Evolutionary conservation across 2,888 invertebrate species (phyloP).

Genomic region (Pristionchus arcanus): DNA sequence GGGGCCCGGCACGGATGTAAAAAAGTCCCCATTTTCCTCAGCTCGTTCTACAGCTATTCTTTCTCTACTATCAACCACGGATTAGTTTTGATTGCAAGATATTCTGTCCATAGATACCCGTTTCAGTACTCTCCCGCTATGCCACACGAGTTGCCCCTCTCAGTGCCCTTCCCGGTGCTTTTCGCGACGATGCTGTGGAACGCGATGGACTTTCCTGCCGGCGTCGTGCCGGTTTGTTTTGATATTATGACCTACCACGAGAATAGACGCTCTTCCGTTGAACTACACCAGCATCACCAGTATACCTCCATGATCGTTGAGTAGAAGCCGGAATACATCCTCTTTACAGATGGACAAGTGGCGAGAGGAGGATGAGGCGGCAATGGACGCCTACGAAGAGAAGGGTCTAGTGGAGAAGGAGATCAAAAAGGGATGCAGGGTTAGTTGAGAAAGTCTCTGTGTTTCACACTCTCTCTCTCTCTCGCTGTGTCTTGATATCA

Average conservation of each 20-base stretch:
- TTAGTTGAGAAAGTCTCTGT: not conserved
- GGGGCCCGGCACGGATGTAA: too few species aligned
- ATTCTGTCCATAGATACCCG: too few species aligned
- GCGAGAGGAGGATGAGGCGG: not conserved
- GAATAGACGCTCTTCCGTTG: not conserved
- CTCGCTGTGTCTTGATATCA: too few species aligned
- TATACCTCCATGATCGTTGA: too few species aligned
- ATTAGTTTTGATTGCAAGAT: too few species aligned
- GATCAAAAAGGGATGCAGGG: constrained; percentile 12
- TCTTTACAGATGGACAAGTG: not conserved
- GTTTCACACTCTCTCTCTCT: not conserved
- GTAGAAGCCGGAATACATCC: too few species aligned
- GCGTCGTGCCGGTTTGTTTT: not conserved
- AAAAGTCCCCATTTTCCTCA: too few species aligned
- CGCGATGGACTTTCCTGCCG: not conserved
- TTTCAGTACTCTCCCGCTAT: not conserved
- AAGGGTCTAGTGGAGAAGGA: constrained; percentile 23
- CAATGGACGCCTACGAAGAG: not conserved
- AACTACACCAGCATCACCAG: too few species aligned
- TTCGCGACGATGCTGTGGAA: not conserved
- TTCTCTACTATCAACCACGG: too few species aligned
- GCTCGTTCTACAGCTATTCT: too few species aligned
- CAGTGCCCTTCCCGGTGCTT: not conserved
- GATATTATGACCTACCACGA: too few species aligned
- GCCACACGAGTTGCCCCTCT: not conserved